Evolutionary conservation across 2,113 vertebrate species (phyloP).

Genomic region (Acrocephalus arundinaceus): DNA sequence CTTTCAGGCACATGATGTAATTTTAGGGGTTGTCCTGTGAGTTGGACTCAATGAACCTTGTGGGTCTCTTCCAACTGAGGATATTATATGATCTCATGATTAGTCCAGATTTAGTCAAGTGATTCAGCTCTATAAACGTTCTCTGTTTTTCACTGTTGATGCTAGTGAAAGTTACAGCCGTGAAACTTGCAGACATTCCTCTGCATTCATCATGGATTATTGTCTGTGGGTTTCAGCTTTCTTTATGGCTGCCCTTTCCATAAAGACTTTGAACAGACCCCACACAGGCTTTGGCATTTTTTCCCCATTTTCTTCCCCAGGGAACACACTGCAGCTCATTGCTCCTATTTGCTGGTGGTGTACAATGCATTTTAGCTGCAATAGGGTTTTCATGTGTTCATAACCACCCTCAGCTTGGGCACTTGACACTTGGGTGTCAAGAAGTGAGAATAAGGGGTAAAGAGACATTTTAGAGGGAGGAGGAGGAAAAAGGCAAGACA

Average conservation of each 20-base stretch:
- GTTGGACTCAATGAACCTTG: background rate
- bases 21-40: background rate
- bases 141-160: background rate
- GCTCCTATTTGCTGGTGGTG: background rate
- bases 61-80: background rate
- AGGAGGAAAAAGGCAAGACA: background rate
- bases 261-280: background rate
- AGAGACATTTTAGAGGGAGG: background rate
- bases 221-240: background rate
- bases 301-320: fast-evolving
- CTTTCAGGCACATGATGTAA: background rate
- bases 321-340: background rate
- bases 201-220: background rate
- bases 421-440: background rate
- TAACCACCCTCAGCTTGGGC: background rate
- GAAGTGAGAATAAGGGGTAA: background rate
- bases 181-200: background rate
- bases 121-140: background rate
- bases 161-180: background rate
- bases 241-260: background rate
- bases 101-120: background rate
- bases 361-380: background rate
- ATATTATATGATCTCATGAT: background rate
- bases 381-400: background rate
- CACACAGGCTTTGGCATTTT: background rate